phyloP scores from a whole-genome alignment of 2,113 vertebrate genomes.

The Carettochelys insculpta region DNA sequence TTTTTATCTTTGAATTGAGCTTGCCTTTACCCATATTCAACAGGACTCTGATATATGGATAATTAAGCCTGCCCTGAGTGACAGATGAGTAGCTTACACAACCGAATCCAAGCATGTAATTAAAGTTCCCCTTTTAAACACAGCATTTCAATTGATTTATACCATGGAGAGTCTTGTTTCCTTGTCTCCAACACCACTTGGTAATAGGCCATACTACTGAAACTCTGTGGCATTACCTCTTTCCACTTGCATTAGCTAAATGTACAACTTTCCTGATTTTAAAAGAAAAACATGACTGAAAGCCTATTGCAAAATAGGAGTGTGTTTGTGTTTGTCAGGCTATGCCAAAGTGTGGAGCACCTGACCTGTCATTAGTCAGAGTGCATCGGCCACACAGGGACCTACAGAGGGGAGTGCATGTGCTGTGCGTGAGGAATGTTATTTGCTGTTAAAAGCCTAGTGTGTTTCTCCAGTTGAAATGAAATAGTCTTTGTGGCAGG shows the following conservation, averaged over 20 bases:
- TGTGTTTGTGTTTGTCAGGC: neutral
- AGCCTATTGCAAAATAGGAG: neutral
- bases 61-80: neutral
- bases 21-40: neutral
- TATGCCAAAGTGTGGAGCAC: neutral
- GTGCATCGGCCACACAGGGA: rapidly evolving
- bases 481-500: neutral
- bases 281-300: neutral
- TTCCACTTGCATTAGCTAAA: neutral
- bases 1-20: neutral
- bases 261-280: neutral
- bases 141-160: constrained; percentile 52
- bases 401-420: rapidly evolving
- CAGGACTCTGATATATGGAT: neutral
- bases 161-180: constrained; percentile 37
- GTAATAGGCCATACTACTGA: constrained; percentile 32
- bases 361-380: neutral
- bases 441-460: neutral
- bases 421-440: neutral
- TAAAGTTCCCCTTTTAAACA: constrained; percentile 27
- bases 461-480: rapidly evolving
- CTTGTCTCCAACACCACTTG: neutral
- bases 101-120: constrained; percentile 52
- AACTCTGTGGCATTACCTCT: neutral
- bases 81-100: neutral